Base-by-base conservation (phyloP, 2,113 vertebrate species). In the Proterorhinus semilunaris region DNA sequence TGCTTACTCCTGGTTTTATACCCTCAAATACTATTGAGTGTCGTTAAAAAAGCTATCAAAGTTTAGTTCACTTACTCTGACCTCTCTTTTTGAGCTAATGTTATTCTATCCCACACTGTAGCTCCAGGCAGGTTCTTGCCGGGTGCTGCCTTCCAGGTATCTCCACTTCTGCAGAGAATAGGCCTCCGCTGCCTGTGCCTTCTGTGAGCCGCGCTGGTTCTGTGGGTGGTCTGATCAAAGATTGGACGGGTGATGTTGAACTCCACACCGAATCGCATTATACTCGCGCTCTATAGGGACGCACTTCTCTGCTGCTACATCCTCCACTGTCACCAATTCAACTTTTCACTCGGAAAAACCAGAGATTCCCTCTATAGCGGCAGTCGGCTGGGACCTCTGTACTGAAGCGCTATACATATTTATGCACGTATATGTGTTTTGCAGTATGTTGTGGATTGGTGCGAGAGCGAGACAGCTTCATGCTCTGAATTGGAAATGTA, bases 201-300 rank as follows among this genome's bases (percentile, higher is more conserved):
- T 87, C 68, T 76, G 74, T 12, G 3, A 50, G 51, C 73, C 71
- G 70, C 43, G 57, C 71, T 62, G 36, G 52, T 72, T 80, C 63
- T 54, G 54, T 9, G 62, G 51, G 10, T 74, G 55, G 65, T 47
- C 52, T 57, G 74, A 82, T 87, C 72, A 82, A 84, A 83, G 74
- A 58, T 65, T 6, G 45, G 66, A 58, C 62, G 43, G 45, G 57
- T 73, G 36, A 21, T 69, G 71, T 81, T 78, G 36, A 76, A 71
- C 76, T 75, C 68, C 79, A 69, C 77, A 75, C 2, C 52, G 72
- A 69, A 65, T 83, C 81, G 84, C 72, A 83, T 85, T 81, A 85
- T 62, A 17, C 27, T 66, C 75, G 69, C 62, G 62, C 66, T 11
- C 27, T 36, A 36, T 36, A 44, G 10, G 47, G 75, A 62, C 65